Evolutionary conservation across 2,888 invertebrate genomes (phyloP), one percentile per base, ranked within the genome.

Genomic region (Seira musarum): DNA sequence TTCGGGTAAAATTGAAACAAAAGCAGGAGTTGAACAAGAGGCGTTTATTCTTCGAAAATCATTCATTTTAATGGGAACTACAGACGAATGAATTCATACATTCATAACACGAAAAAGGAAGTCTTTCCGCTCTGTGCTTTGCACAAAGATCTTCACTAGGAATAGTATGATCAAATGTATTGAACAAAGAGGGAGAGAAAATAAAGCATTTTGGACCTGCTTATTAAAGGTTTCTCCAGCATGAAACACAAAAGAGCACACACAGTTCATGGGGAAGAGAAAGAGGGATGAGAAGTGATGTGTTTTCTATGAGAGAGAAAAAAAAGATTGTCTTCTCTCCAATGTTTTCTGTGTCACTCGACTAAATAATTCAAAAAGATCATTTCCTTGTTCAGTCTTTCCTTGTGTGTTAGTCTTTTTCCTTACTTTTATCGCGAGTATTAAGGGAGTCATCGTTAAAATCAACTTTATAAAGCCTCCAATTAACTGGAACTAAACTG

Each of bases 331-430:
- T 49, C 49, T 3, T 13, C 15, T 49, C 49, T n/a, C 49, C 49
- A n/a, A n/a, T 49, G 49, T 49, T 80, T 75, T 80, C 60, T 71
- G 66, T 80, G 80, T 75, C 75, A 80, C 66, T 80, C 80, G 67
- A 80, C 80, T 80, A 80, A 80, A 80, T 80, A 80, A 80, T 80
- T 80, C 80, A 80, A 74, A 80, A 66, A 75, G 75, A 80, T 80
- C 70, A 75, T 80, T 80, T 80, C 66, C 75, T 80, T 65, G 49
- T 71, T 61, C 19, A 60, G 3, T 78, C 22, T 71, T 66, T 25
- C 24, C 66, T 30, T 5, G 30, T 5, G 3, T 30, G 2, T 30
- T 8, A 30, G 49, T 13, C 6, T 49, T 49, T n/a, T n/a, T 49
- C 49, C 49, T 49, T 49, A 49, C 49, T 49, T n/a, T 49, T 49